Percentiles rank a stretch among this genome's conserved stretches.
These are phyloP conservation scores for Dasysyrphus tricinctus DNA, from an alignment of 2,888 invertebrate species.

Conservation along the genomic window DNA sequence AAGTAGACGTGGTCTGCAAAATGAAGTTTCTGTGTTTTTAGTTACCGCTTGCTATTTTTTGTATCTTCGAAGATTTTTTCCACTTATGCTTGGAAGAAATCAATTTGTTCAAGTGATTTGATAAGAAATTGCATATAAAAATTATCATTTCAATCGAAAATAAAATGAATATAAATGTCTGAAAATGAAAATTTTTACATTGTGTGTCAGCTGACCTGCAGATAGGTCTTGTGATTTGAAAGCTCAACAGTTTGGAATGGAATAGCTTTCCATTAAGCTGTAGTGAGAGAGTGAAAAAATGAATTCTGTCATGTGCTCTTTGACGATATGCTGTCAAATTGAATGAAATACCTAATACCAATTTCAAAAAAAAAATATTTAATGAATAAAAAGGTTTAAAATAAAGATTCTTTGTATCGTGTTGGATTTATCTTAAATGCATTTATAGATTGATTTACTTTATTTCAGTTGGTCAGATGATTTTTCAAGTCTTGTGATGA, in stretches of 20 bases:
- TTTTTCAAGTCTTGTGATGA: conserved; percentile 57
- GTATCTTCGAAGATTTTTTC: neutral
- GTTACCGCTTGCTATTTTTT: neutral
- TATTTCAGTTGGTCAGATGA: conserved; percentile 33
- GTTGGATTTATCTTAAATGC: neutral
- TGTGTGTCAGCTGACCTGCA: conserved; percentile 71
- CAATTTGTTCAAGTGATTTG: neutral
- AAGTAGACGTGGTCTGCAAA: conserved; percentile 37
- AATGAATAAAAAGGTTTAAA: neutral
- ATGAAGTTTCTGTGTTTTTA: conserved; percentile 16
- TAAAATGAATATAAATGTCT: conserved; percentile 9
- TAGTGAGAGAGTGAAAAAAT: conserved; percentile 33
- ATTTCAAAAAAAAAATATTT: conserved; percentile 4
- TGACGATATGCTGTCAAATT: conserved; percentile 47
- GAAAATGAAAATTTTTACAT: conserved; percentile 30
- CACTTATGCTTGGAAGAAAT: neutral
- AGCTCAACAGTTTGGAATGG: conserved; percentile 53
- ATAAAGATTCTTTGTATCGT: neutral
- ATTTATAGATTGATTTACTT: neutral
- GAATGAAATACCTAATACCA: neutral
- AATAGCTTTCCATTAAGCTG: conserved; percentile 46
- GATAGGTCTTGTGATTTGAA: conserved; percentile 72
- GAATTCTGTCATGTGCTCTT: conserved; percentile 65
- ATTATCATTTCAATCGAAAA: neutral
- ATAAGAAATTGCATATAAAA: neutral